These are phyloP conservation scores for Mormyrops attenuatus DNA, from an alignment of 2,797 vertebrate genomes.

Conservation along the genomic window DNA sequence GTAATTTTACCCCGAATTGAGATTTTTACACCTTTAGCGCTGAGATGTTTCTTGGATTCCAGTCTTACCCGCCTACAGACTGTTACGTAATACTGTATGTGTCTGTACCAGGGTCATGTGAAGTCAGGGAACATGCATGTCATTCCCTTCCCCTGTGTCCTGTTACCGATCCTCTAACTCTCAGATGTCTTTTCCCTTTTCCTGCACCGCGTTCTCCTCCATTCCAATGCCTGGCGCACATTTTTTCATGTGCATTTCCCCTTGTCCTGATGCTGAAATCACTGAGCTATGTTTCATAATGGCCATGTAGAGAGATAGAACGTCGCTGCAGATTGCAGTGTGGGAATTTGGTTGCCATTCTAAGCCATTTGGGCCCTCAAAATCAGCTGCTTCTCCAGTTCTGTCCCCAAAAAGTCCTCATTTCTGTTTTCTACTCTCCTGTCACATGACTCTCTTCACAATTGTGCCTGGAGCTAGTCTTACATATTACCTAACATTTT, in stretches of 20 bases:
- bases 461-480: not conserved
- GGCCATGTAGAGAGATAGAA: not conserved
- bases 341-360: not conserved
- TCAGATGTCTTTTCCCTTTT: not conserved
- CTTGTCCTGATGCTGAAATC: not conserved
- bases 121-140: not conserved
- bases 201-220: not conserved
- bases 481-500: not conserved
- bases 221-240: not conserved
- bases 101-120: not conserved
- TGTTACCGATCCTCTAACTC: not conserved
- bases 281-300: not conserved
- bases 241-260: not conserved
- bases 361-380: not conserved
- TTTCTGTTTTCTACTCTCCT: not conserved
- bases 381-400: not conserved
- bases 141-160: not conserved
- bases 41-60: not conserved
- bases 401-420: not conserved
- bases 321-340: not conserved
- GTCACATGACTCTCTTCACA: not conserved
- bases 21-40: not conserved
- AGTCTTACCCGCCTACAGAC: not conserved
- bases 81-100: not conserved
- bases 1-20: not conserved